Percentiles rank a stretch among this genome's conserved stretches.
These are phyloP conservation scores for Agrotis exclamationis DNA, from an alignment of 2,888 invertebrate genomes.

Conservation along the genomic window DNA sequence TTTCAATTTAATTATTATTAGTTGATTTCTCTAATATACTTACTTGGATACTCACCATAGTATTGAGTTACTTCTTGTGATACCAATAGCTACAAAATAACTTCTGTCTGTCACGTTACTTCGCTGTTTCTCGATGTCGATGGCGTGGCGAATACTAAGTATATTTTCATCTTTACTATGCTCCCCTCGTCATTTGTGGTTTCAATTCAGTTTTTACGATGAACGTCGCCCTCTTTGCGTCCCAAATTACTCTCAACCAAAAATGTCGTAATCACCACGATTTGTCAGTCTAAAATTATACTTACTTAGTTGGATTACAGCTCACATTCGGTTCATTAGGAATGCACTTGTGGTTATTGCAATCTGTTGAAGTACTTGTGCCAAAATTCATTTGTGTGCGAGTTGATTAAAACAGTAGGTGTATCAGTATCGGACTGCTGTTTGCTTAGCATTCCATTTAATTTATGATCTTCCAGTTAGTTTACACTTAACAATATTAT, in stretches of 20 bases:
- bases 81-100: not conserved
- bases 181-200: slow-evolving; percentile 89
- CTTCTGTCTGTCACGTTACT: not conserved
- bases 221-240: slow-evolving; percentile 83
- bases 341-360: slow-evolving; percentile 29
- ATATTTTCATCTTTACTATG: slow-evolving; percentile 59
- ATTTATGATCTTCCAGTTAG: slow-evolving; percentile 16
- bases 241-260: slow-evolving; percentile 78
- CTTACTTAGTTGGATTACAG: slow-evolving; percentile 50
- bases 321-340: slow-evolving; percentile 44
- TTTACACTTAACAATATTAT: not conserved
- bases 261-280: slow-evolving; percentile 75
- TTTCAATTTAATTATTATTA: too few relatives aligned
- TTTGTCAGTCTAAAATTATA: slow-evolving; percentile 49
- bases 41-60: too few relatives aligned
- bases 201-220: slow-evolving; percentile 90
- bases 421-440: slow-evolving; percentile 56
- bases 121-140: not conserved
- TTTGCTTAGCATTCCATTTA: slow-evolving; percentile 55
- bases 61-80: not conserved
- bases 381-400: slow-evolving; percentile 59
- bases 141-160: slow-evolving; percentile 48
- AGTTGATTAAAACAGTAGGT: slow-evolving; percentile 62
- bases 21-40: too few relatives aligned
- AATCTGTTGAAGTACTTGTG: slow-evolving; percentile 47